Evolutionary conservation across 2,888 invertebrate species (phyloP).

Genomic region (Stenodema calcarata): DNA sequence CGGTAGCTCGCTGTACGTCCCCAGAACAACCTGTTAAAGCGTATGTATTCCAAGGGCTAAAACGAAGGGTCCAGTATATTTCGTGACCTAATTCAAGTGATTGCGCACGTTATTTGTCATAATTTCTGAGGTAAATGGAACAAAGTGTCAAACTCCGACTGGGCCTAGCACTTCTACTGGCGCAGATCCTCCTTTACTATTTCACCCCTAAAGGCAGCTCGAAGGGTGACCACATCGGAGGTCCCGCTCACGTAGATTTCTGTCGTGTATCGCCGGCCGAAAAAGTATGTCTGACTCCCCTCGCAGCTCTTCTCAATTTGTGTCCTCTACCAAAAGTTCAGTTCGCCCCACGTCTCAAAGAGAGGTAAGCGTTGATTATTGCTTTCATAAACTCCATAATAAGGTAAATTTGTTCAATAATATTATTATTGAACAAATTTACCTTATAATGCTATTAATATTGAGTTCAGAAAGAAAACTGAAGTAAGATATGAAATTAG

Average conservation of each 20-base stretch:
- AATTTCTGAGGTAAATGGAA: slow-evolving; percentile 14
- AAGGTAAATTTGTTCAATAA: no score
- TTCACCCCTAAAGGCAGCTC: not conserved
- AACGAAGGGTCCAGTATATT: not conserved
- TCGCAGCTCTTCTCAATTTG: slow-evolving; percentile 1
- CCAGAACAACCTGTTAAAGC: slow-evolving; percentile 3
- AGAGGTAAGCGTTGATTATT: not conserved
- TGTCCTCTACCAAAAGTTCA: slow-evolving; percentile 24
- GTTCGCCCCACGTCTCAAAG: not conserved
- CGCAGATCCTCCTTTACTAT: slow-evolving; percentile 28
- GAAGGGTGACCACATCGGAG: not conserved
- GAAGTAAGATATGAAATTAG: no score
- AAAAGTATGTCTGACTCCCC: slow-evolving; percentile 29
- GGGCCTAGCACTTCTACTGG: slow-evolving; percentile 22
- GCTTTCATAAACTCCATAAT: no score
- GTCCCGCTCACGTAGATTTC: slow-evolving; percentile 1
- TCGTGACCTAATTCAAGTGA: no score
- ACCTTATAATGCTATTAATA: no score
- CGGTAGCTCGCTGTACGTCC: not conserved
- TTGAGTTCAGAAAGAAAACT: no score
- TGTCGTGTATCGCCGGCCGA: slow-evolving; percentile 35
- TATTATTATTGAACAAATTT: no score
- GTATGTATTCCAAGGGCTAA: not conserved
- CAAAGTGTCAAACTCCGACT: slow-evolving; percentile 32
- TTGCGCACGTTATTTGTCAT: not conserved